These are phyloP conservation scores for Thyatira batis DNA, from an alignment of 2,888 invertebrate species.

Conservation along the genomic window DNA sequence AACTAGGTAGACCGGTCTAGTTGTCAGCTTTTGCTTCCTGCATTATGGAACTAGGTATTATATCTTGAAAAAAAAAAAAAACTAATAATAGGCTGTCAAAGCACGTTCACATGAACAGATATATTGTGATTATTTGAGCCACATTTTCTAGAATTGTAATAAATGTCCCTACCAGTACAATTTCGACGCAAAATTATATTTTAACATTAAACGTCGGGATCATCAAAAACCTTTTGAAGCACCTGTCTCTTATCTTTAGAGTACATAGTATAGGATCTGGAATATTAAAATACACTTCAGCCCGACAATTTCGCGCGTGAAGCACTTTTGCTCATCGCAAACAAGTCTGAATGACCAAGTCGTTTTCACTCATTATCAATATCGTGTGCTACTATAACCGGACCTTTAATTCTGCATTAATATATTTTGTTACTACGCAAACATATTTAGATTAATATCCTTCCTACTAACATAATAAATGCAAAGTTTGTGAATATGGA, in stretches of 20 bases:
- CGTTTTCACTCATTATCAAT: not conserved
- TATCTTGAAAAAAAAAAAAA: not conserved
- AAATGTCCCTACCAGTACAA: too few species aligned
- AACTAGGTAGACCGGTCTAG: slow-evolving; percentile 26
- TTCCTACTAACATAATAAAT: too few species aligned
- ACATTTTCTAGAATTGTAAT: not conserved
- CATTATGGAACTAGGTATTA: slow-evolving; percentile 2
- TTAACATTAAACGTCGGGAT: too few species aligned
- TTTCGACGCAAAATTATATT: too few species aligned
- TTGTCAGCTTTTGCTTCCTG: slow-evolving; percentile 8
- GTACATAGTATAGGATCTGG: not conserved
- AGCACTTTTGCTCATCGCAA: too few species aligned
- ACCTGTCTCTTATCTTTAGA: not conserved
- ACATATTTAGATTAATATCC: not conserved
- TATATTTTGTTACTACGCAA: not conserved
- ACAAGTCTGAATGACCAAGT: not conserved
- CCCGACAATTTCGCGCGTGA: not conserved
- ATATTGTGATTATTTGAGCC: not conserved
- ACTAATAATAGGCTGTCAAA: not conserved
- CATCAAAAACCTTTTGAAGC: not conserved
- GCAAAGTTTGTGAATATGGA: too few species aligned
- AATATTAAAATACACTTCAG: not conserved
- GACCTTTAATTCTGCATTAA: not conserved
- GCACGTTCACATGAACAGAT: not conserved
- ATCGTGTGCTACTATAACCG: not conserved